Percentiles rank a stretch among this genome's conserved stretches.
Evolutionary conservation across 2,113 vertebrate species (phyloP).

Genomic region (Corynorhinus townsendii): DNA sequence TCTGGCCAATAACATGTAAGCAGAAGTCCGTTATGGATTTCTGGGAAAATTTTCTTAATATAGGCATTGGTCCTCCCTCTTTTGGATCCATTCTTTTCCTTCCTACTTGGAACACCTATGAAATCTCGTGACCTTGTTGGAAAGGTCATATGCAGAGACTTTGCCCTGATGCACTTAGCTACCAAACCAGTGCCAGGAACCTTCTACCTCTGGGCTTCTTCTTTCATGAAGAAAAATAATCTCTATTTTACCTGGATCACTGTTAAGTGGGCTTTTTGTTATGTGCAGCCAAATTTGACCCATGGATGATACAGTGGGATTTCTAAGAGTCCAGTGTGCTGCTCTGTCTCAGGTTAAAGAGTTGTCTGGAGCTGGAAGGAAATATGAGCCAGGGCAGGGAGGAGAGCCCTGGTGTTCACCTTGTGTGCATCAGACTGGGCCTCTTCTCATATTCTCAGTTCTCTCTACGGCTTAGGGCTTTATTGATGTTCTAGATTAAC

Average conservation of each 20-base stretch:
- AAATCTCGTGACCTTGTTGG: background rate
- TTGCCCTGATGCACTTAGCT: background rate
- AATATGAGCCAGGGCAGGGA: background rate
- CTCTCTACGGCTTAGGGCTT: background rate
- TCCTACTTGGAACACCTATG: background rate
- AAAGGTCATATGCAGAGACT: background rate
- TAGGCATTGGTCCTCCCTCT: background rate
- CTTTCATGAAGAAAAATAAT: background rate
- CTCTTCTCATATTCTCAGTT: background rate
- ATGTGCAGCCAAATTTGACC: background rate
- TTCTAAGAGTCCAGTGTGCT: background rate
- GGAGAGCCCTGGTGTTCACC: background rate
- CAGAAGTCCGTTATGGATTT: background rate
- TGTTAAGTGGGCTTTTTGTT: background rate
- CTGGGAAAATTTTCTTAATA: background rate
- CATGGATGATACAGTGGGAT: background rate
- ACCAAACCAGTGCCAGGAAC: background rate
- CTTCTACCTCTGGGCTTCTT: background rate
- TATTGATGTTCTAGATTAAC: background rate
- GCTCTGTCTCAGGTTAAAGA: background rate
- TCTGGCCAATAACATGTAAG: background rate
- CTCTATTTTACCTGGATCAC: background rate
- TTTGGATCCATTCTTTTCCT: background rate
- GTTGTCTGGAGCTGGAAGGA: background rate
- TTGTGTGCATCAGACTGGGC: background rate